phyloP scores from a whole-genome alignment of 2,113 vertebrate species.

The Arvicanthis niloticus region DNA sequence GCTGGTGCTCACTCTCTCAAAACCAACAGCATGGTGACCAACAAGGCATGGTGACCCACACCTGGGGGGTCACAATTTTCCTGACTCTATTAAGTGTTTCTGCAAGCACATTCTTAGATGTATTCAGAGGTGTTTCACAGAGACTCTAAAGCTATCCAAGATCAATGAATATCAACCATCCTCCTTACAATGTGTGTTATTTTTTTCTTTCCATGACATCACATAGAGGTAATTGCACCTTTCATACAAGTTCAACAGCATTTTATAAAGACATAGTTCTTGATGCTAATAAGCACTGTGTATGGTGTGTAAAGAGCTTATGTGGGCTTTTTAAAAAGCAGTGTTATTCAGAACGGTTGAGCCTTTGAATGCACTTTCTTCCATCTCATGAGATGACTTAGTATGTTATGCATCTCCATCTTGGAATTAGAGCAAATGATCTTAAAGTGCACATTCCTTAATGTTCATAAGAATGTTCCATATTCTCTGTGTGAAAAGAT shows the following conservation, averaged over 20 bases:
- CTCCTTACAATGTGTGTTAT: neutral
- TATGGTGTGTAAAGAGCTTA: neutral
- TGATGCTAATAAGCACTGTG: neutral
- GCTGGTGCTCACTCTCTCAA: neutral
- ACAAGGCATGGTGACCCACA: neutral
- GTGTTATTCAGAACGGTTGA: neutral
- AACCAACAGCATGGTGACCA: neutral
- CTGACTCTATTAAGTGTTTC: neutral
- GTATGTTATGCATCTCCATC: neutral
- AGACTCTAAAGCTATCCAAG: neutral
- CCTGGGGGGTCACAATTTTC: neutral
- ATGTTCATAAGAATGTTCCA: neutral
- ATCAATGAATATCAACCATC: neutral
- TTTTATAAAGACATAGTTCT: neutral
- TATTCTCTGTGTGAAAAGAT: neutral
- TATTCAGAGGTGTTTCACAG: neutral
- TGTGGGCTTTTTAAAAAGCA: neutral
- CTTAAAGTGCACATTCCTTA: neutral
- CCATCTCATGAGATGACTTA: neutral
- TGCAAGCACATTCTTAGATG: neutral
- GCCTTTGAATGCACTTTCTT: neutral
- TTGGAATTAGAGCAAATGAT: neutral
- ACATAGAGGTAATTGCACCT: neutral
- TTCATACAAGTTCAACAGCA: neutral
- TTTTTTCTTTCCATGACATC: neutral